Base-by-base conservation (phyloP, 2,888 invertebrate genomes). In the Harpagoxenus sublaevis region DNA sequence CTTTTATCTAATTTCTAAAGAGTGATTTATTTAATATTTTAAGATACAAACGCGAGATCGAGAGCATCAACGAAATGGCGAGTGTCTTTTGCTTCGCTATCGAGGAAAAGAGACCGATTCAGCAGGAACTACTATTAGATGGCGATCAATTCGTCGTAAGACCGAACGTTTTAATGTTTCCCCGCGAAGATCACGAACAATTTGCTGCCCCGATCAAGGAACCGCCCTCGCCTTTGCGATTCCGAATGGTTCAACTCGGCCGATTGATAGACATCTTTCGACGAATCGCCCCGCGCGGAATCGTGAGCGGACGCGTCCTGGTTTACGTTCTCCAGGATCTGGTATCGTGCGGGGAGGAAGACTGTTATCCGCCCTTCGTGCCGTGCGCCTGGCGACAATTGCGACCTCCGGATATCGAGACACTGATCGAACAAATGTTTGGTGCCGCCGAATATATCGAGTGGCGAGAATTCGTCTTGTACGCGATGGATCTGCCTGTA, bases 381-480 rank as follows among this genome's bases (percentile, higher is more conserved):
- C 94, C 94, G 0, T 78, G 83, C 1, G 74, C 92, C 12, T 96
- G 96, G 96, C 94, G 92, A 84, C 92, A 91, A 15, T 87, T 96
- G 15, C 94, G 95, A 86, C 95, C 95, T 0, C 95, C 95, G 51
- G 94, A 96, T 87, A 93, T 96, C 42, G 93, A 95, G 0, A 95
- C 94, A 88, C 89, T 96, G 55, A 95, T 96, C 0, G 93, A 92
- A 74, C 89, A 93, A 53, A 85, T 97, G 23, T 97, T 96, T 92
- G 96, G 96, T 0, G 95, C 96, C 65, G 95, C 95, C 0, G 96
- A 95, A 12, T 96, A 96, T 86, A 91, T 97, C 12, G 96, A 97
- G 90, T 97, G 97, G 97, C 96, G 96, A 90, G 97, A 97, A 93
- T 97, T 97, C 90, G 94, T 97, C 15, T 95, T 97, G 87, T 96